phyloP scores from a whole-genome alignment of 1,140 invertebrate species.

The Drosophila erecta region DNA sequence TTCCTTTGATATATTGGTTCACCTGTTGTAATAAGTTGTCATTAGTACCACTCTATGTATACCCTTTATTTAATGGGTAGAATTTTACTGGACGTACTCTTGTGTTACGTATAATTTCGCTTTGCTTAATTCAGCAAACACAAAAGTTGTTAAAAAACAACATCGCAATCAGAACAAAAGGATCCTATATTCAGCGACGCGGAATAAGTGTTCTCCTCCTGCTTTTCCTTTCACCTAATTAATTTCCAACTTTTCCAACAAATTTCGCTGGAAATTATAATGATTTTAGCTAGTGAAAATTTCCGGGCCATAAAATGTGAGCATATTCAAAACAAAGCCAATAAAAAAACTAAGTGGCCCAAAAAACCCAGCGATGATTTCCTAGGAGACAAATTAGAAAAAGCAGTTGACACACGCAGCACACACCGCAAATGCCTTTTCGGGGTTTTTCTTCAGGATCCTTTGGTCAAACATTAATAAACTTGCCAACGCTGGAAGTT shows the following conservation, averaged over 20 bases:
- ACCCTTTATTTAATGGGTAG: too few species aligned
- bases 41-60: too few species aligned
- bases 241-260: conserved; percentile 37
- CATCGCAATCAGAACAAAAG: conserved; percentile 4
- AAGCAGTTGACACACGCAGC: conserved; percentile 57
- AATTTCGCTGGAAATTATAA: conserved; percentile 31
- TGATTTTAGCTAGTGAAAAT: conserved; percentile 25
- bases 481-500: conserved; percentile 23
- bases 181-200: conserved; percentile 11
- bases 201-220: conserved; percentile 22
- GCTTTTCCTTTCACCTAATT: conserved; percentile 31
- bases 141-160: not conserved
- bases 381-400: conserved; percentile 78
- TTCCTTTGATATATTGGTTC: too few species aligned
- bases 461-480: conserved; percentile 67
- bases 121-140: too few species aligned
- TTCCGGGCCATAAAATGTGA: conserved; percentile 37
- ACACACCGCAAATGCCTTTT: conserved; percentile 32
- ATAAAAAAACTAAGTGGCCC: conserved; percentile 47
- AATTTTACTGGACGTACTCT: not conserved
- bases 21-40: too few species aligned
- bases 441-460: conserved; percentile 13
- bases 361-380: conserved; percentile 62
- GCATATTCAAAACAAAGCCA: conserved; percentile 69
- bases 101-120: not conserved